Evolutionary conservation across 2,888 invertebrate species (phyloP), one percentile per base, ranked within the genome.

Genomic region (Eulithis testata): DNA sequence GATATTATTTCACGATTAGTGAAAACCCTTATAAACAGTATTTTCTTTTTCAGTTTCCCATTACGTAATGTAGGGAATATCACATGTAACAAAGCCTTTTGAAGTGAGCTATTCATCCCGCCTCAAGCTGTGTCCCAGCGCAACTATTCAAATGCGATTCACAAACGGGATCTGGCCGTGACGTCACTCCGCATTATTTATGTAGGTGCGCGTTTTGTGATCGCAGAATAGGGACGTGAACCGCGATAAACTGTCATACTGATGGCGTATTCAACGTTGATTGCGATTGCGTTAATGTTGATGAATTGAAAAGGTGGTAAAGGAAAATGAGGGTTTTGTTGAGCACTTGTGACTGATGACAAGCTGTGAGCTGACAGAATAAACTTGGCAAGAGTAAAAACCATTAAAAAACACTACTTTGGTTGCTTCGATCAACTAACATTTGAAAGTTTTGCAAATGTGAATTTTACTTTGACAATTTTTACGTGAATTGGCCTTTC

Each of bases 131-230:
- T 57, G 53, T 7, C 58, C 47, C 50, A 62, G 51, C 64, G 73
- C 69, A 69, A 69, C 69, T 73, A 73, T 73, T 71, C 73, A 73
- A 73, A 73, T 73, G 65, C 59, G 71, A 66, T 69, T 85, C 83
- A 82, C 84, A 82, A 86, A 82, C 83, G 83, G 66, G 73, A 66
- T 66, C 88, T 91, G 91, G 73, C 73, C 69, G 76, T 90, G 91
- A 91, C 91, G 90, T 89, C 86, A 87, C 83, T 83, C 56, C 60
- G 84, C 86, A 86, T 91, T 91, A 92, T 91, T 92, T 90, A 91
- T 91, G 89, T 67, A 65, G 63, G 60, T 61, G 63, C 64, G 53
- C 67, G 67, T 63, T 67, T 66, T 87, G 84, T 69, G 60, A 82
- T 78, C 75, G 68, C 72, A 65, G 73, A 73, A 71, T 71, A 70